Base-by-base conservation (phyloP, 2,888 invertebrate species). In the Eristalis tenax region DNA sequence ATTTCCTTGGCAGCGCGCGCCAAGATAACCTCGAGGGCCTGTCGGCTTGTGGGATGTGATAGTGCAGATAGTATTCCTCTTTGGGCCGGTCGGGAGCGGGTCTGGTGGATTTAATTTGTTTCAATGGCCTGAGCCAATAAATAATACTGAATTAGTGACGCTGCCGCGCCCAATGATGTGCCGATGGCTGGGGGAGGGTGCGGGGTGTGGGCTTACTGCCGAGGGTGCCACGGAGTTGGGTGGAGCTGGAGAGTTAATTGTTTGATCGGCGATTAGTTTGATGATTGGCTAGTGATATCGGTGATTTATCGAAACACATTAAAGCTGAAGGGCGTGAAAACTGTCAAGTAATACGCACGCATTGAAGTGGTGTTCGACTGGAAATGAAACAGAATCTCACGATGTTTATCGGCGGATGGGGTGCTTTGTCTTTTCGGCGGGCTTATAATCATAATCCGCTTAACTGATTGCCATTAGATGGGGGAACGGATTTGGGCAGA, bases 181-280 rank as follows among this genome's bases (percentile, higher is more conserved):
- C 18, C n/a, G 69, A 13, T 1, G 69, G 70, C 32, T 22, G 13
- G 18, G 5, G 3, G n/a, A n/a, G 10, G 10, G 15, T 1, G 35
- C 1, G 22, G 15, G 38, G 70, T n/a, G 28, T 40, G 15, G 63
- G 15, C 50, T 13, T 11, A 28, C 0, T 11, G 71, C 8, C 11
- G 61, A 2, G 43, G 22, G 28, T 22, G 64, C 43, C 40, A 26
- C 66, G 78, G 61, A 69, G 66, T 80, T 28, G 85, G 81, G 74
- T 69, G 70, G 78, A 74, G 70, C 75, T 78, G 56, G 70, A 61
- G 74, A 79, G 76, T 78, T 87, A 87, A 87, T 87, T 87, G 87
- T 87, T 87, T 87, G 87, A 87, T 87, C 79, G 83, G 57, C 87
- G 86, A 87, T 87, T 87, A 87, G 79, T 87, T 83, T 83, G 87